phyloP scores from a whole-genome alignment of 2,113 vertebrate genomes.

The Phrynosoma blainvillii region DNA sequence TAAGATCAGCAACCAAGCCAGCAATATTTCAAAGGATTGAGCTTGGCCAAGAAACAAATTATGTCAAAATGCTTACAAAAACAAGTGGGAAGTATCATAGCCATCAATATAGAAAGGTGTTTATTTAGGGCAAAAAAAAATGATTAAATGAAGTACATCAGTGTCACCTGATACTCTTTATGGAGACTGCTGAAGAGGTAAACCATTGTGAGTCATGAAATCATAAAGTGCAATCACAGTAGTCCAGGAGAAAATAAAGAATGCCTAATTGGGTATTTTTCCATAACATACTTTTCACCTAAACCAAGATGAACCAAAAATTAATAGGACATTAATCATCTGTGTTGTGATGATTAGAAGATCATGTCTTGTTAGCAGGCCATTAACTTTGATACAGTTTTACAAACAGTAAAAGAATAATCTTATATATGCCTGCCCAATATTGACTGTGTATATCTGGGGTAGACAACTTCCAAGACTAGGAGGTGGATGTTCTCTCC shows the following conservation, averaged over 20 bases:
- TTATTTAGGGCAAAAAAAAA: conserved; percentile 52
- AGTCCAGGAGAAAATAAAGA: neutral
- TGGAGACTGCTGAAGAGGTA: neutral
- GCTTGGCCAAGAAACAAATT: conserved; percentile 63
- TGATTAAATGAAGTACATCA: neutral
- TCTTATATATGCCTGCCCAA: neutral
- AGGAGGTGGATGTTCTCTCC: too few species aligned
- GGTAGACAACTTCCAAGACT: too few species aligned
- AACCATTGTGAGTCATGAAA: neutral
- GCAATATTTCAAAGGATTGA: conserved; percentile 68
- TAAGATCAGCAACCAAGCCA: conserved; percentile 58
- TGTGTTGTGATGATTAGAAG: too few species aligned
- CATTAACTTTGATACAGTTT: neutral
- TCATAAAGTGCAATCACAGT: neutral
- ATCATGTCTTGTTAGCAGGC: neutral
- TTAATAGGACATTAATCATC: too few species aligned
- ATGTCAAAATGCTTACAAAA: conserved; percentile 58
- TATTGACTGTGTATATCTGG: too few species aligned
- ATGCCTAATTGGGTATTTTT: neutral
- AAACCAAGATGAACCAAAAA: neutral
- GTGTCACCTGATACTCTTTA: neutral
- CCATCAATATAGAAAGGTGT: conserved; percentile 37
- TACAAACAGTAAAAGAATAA: neutral
- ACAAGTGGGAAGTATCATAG: conserved; percentile 43
- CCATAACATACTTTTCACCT: neutral